These are phyloP conservation scores for Anastrepha obliqua DNA, from an alignment of 1,140 invertebrate species.

Conservation along the genomic window DNA sequence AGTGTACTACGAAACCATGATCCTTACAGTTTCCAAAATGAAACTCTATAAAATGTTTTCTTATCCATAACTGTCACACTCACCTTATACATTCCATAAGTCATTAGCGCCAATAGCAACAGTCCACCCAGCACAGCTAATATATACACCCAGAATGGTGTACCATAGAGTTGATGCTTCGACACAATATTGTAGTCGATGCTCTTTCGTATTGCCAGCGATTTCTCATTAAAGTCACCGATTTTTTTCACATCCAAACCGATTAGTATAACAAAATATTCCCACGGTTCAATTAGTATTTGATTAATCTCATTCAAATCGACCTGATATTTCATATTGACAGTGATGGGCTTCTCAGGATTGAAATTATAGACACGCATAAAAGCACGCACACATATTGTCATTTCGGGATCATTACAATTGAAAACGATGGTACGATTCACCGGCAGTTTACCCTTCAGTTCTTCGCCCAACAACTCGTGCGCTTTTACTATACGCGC, in stretches of 20 bases:
- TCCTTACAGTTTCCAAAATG: too few species aligned
- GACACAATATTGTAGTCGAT: constrained; percentile 71
- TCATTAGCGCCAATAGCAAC: constrained; percentile 64
- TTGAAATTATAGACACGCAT: constrained; percentile 68
- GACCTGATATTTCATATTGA: constrained; percentile 68
- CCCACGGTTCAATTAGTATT: constrained; percentile 70
- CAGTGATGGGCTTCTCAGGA: constrained; percentile 65
- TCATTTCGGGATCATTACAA: constrained; percentile 68
- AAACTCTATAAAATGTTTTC: not conserved
- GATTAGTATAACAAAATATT: constrained; percentile 69
- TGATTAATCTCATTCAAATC: constrained; percentile 70
- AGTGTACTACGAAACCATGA: too few species aligned
- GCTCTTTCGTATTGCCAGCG: constrained; percentile 62
- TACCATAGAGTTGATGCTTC: constrained; percentile 63
- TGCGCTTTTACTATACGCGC: constrained; percentile 66
- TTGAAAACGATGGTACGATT: constrained; percentile 73
- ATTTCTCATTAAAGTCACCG: constrained; percentile 58
- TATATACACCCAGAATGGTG: constrained; percentile 69
- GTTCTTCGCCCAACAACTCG: constrained; percentile 68
- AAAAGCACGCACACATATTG: constrained; percentile 67
- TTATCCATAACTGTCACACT: not conserved
- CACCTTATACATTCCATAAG: constrained; percentile 70
- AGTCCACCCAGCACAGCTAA: constrained; percentile 67
- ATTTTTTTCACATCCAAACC: constrained; percentile 64
- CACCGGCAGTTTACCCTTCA: constrained; percentile 67